A percentile compares a stretch with the other conserved stretches of the same genome.
phyloP scores from a whole-genome alignment of 2,888 invertebrate genomes.

The Peribatodes rhomboidaria region DNA sequence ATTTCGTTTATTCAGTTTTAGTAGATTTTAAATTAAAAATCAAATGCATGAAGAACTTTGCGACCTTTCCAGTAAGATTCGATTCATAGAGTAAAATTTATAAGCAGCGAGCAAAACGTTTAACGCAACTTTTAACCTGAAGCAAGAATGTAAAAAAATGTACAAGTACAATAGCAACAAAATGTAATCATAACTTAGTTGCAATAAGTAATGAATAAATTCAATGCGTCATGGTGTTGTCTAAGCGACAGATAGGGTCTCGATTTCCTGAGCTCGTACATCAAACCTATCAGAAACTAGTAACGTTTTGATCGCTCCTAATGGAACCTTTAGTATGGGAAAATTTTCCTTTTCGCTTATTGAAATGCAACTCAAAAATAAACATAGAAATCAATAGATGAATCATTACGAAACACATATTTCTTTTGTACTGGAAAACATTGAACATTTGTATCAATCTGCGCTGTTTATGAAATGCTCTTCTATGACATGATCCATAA shows the following conservation, averaged over 20 bases:
- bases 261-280: constrained; percentile 17
- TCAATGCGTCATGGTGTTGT: constrained; percentile 6
- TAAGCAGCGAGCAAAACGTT: constrained; percentile 58
- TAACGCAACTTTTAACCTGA: background rate
- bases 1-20: constrained; percentile 71
- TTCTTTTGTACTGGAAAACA: background rate
- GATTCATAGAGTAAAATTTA: constrained; percentile 48
- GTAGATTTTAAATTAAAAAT: constrained; percentile 65
- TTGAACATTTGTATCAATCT: constrained; percentile 3
- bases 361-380: constrained; percentile 20
- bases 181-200: background rate
- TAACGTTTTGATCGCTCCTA: constrained; percentile 57
- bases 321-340: constrained; percentile 39
- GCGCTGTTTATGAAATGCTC: constrained; percentile 14
- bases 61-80: constrained; percentile 56
- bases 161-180: background rate
- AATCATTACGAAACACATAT: constrained; percentile 2
- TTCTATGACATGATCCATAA: constrained; percentile 1
- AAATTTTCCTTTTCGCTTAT: constrained; percentile 43
- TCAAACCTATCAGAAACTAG: constrained; percentile 8
- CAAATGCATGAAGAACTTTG: constrained; percentile 70
- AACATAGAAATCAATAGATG: constrained; percentile 1
- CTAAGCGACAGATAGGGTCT: constrained; percentile 3
- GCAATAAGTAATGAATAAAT: background rate
- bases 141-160: background rate